These are phyloP conservation scores for Lepidocyrtinus sp. DNA, from an alignment of 2,888 invertebrate genomes.

Conservation along the genomic window DNA sequence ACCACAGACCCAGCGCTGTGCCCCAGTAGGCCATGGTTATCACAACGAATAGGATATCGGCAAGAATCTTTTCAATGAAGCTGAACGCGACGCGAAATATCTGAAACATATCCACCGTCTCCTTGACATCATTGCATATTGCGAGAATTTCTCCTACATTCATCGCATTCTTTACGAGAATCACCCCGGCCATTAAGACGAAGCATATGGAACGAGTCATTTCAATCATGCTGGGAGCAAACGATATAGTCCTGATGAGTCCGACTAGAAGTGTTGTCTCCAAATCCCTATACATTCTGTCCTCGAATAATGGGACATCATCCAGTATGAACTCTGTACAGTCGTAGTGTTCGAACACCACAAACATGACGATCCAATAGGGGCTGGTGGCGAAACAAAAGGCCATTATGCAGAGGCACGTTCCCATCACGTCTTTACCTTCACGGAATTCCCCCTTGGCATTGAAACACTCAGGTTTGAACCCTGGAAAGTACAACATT, in stretches of 20 bases:
- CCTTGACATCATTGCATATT: background rate
- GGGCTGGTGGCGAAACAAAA: background rate
- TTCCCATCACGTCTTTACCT: background rate
- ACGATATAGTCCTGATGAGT: background rate
- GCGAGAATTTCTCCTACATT: background rate
- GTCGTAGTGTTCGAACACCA: background rate
- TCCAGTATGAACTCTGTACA: background rate
- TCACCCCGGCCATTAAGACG: background rate
- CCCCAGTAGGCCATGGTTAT: background rate
- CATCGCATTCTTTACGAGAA: background rate
- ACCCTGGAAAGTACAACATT: too few species aligned
- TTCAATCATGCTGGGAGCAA: slow-evolving; percentile 2
- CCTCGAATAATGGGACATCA: background rate
- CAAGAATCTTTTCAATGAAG: background rate
- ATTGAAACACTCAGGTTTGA: background rate
- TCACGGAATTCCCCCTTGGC: slow-evolving; percentile 7
- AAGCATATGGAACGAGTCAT: background rate
- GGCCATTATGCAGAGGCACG: background rate
- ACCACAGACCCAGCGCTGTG: background rate
- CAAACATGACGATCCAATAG: background rate
- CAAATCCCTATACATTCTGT: background rate
- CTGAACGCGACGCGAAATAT: background rate
- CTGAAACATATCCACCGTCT: background rate
- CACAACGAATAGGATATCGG: background rate
- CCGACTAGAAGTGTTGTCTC: background rate